Evolutionary conservation across 2,888 invertebrate species (phyloP), one percentile per base, ranked within the genome.

Genomic region (Eilema sororculum): DNA sequence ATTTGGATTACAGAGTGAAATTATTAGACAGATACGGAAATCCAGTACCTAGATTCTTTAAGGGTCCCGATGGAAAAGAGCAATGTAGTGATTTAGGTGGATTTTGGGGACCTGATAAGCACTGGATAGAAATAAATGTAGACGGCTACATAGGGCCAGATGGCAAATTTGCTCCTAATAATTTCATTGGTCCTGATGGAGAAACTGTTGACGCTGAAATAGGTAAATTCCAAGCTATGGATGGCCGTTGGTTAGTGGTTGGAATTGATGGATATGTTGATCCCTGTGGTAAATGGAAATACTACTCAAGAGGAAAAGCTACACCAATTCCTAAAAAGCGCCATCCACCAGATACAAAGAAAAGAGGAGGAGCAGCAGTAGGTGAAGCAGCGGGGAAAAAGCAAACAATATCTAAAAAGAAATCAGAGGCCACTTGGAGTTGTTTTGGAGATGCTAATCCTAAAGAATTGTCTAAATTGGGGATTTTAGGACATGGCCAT

Each of bases 31-130:
- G 86, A 71, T 88, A 79, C 68, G 95, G 95, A 20, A 94, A 93
- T 80, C 90, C 89, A 46, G 89, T 95, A 8, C 92, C 91, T 0
- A 89, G 95, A 77, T 95, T 88, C 75, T 95, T 95, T 76, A 94
- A 85, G 77, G 92, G 93, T 5, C 93, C 89, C 2, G 93, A 94
- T 84, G 95, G 95, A n/a, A 93, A 87, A 77, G 86, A 90, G 68
- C 86, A 91, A 72, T 95, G 95, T 71, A 95, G 95, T 80, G 95
- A 95, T 79, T 88, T 95, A 62, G 95, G 95, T 63, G 95, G 95
- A 22, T 95, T 95, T 86, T 94, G 93, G 93, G 84, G 88, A 67
- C 89, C 91, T 4, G 85, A 91, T 24, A 84, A 88, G n/a, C 89
- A 90, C 67, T 95, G 95, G 95, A 68, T 91, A 24, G 90, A 92